A percentile compares a stretch with the other conserved stretches of the same genome.
phyloP scores from a whole-genome alignment of 2,113 vertebrate species.

The Rhea americana region DNA sequence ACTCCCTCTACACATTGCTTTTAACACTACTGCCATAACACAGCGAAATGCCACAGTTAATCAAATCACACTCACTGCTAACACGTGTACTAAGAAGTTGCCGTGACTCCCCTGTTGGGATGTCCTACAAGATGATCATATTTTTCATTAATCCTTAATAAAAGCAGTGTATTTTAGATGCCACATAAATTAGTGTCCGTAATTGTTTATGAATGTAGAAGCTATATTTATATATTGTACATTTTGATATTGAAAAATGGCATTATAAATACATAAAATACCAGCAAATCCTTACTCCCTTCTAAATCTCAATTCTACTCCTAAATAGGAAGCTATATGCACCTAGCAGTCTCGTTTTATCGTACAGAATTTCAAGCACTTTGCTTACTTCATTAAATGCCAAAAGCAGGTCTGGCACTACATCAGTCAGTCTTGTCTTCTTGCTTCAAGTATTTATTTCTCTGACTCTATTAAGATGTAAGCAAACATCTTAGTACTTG shows the following conservation, averaged over 20 bases:
- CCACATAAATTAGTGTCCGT: slow-evolving; percentile 5
- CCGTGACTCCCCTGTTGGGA: slow-evolving; percentile 38
- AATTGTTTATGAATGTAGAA: slow-evolving; percentile 15
- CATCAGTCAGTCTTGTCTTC: slow-evolving; percentile 13
- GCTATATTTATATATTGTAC: not conserved
- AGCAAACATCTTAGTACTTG: slow-evolving; percentile 30
- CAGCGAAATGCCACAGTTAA: slow-evolving; percentile 63
- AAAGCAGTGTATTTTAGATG: not conserved
- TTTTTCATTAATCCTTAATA: slow-evolving; percentile 51
- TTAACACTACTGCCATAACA: slow-evolving; percentile 55
- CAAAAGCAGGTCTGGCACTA: slow-evolving; percentile 27
- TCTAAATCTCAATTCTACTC: not conserved
- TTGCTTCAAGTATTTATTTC: slow-evolving; percentile 35
- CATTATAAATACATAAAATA: not conserved
- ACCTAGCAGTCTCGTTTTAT: not conserved
- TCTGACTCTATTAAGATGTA: slow-evolving; percentile 3
- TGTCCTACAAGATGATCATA: slow-evolving; percentile 20
- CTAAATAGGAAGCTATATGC: not conserved
- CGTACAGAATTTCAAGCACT: slow-evolving; percentile 2
- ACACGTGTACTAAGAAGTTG: not conserved
- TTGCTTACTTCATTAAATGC: not conserved
- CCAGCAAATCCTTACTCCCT: not conserved
- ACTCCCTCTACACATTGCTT: slow-evolving; percentile 59
- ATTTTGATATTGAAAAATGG: slow-evolving; percentile 1
- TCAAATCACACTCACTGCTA: slow-evolving; percentile 53